Base-by-base conservation (phyloP, 1,140 invertebrate genomes). In the Drosophila kanapiae region DNA sequence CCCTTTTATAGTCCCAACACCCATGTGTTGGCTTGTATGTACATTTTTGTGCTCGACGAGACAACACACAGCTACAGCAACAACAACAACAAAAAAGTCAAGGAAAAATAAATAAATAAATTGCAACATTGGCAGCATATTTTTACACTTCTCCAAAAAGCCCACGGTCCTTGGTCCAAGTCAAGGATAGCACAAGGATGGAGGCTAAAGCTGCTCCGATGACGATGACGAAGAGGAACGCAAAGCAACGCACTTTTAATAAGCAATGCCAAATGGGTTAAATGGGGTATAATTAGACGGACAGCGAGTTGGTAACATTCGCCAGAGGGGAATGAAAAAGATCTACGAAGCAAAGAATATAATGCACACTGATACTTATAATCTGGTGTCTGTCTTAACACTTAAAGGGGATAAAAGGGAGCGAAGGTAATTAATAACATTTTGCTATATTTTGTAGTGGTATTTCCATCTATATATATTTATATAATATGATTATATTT, bases 71-170 rank as follows among this genome's bases (percentile, higher is more conserved):
- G 49, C 51, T 53, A 49, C 38, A 75, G 42, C 61, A 56, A 57
- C 33, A 60, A 51, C 33, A 49, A 47, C 9, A 18, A n/a, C 38
- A 48, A 75, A 83, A 80, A 75, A 82, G 69, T 54, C 74, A 60
- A 70, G 71, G 69, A 84, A 90, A 88, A 90, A 88, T 88, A 88
- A 88, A 88, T 88, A 90, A 90, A 88, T 88, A 88, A 88, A 88
- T 88, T 88, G 84, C 85, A 88, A 84, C 85, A 88, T 88, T 88
- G 85, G 84, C 84, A 90, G 84, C 85, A 88, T 88, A 88, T 88
- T 88, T 88, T 88, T 90, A 84, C 84, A 88, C 84, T 83, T 88
- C 79, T 65, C 59, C 64, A 78, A 83, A 86, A 87, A 87, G 81
- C 83, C 83, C 83, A 87, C 82, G 75, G 82, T 80, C 75, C 69